phyloP scores from a whole-genome alignment of 1,140 invertebrate species.

The Lamellibrachia luymesi region DNA sequence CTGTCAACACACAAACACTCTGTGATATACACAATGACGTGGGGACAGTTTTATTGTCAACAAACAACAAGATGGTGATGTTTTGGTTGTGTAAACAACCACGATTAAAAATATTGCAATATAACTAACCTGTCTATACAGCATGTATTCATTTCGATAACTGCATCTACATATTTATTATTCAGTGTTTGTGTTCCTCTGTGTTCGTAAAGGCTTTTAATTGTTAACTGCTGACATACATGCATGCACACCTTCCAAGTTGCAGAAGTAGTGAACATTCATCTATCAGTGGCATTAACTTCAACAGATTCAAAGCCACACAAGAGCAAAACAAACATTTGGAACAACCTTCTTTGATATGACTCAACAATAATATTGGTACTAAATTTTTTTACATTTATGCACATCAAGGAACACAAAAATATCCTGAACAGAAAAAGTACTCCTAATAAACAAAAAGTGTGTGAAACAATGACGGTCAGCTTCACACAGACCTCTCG shows the following conservation, averaged over 20 bases:
- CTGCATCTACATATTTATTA: not conserved
- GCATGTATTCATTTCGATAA: not conserved
- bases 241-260: too few relatives aligned
- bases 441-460: too few relatives aligned
- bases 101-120: not conserved
- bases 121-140: not conserved
- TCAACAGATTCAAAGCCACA: too few relatives aligned
- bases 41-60: not conserved
- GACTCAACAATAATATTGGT: not conserved
- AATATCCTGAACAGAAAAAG: too few relatives aligned
- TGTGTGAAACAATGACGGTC: too few relatives aligned
- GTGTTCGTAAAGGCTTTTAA: not conserved
- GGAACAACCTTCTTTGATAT: not conserved
- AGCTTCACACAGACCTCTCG: conserved; percentile 44
- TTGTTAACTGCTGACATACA: too few relatives aligned
- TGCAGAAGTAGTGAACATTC: too few relatives aligned
- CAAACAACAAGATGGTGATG: not conserved
- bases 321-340: not conserved
- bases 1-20: conserved; percentile 35
- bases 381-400: too few relatives aligned
- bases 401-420: too few relatives aligned
- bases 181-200: not conserved
- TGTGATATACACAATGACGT: too few relatives aligned
- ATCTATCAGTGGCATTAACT: too few relatives aligned
- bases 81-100: not conserved